phyloP scores from a whole-genome alignment of 2,888 invertebrate genomes.

The Tiliacea aurago region DNA sequence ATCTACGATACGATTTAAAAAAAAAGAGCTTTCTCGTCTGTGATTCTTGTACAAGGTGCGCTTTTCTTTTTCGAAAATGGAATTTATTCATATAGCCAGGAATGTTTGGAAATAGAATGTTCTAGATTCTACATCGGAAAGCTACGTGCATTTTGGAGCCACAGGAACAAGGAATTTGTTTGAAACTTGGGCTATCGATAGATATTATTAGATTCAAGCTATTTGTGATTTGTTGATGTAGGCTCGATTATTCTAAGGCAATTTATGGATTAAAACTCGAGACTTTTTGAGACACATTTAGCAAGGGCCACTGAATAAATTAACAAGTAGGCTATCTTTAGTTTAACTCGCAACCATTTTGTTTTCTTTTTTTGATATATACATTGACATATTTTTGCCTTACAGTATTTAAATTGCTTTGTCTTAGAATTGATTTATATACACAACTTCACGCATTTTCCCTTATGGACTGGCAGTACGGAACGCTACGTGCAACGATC shows the following conservation, averaged over 20 bases:
- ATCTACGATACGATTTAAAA: not conserved
- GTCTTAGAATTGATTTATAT: not conserved
- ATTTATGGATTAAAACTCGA: not conserved
- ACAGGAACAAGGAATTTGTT: slow-evolving; percentile 45
- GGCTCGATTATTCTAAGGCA: not conserved
- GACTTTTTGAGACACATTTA: not conserved
- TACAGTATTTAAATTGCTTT: not conserved
- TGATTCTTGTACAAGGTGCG: not conserved
- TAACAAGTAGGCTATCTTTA: not conserved
- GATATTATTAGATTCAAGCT: slow-evolving; percentile 29
- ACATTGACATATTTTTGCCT: too few species aligned
- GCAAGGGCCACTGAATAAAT: not conserved
- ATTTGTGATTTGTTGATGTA: slow-evolving; percentile 9
- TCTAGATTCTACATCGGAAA: slow-evolving; percentile 29
- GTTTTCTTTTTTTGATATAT: not conserved
- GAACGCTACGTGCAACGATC: not conserved
- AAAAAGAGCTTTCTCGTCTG: not conserved
- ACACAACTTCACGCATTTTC: not conserved
- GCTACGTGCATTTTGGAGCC: slow-evolving; percentile 33
- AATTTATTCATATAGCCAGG: slow-evolving; percentile 43
- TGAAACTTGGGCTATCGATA: slow-evolving; percentile 13
- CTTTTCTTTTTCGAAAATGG: slow-evolving; percentile 30
- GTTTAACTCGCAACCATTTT: not conserved
- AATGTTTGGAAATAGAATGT: slow-evolving; percentile 41
- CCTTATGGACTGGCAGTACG: not conserved